Conservation (phyloP, 2,113 vertebrate genomes). For the Polyodon spathula region DNA sequence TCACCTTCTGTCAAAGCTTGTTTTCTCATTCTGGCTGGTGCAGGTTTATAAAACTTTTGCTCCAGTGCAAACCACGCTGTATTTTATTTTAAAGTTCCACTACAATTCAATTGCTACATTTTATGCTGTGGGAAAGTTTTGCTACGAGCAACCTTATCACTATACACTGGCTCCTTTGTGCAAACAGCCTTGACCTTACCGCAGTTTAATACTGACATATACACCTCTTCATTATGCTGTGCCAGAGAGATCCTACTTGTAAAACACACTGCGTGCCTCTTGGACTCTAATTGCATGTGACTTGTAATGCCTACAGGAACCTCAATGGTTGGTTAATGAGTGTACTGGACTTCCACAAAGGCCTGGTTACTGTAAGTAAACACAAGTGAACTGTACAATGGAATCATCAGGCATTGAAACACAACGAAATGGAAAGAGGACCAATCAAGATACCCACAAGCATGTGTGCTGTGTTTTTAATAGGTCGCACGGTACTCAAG, state of each 20-base stretch:
- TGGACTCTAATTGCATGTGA: slow-evolving; percentile 4
- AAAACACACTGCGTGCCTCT: background rate
- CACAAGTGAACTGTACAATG: slow-evolving; percentile 6
- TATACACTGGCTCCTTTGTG: slow-evolving; percentile 22
- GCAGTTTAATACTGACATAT: slow-evolving; percentile 12
- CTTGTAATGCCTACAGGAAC: slow-evolving; percentile 30
- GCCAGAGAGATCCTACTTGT: slow-evolving; percentile 13
- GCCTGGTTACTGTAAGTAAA: background rate
- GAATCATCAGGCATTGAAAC: slow-evolving; percentile 1
- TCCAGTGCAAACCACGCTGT: too few relatives aligned
- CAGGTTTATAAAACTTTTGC: too few relatives aligned
- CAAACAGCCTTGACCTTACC: slow-evolving; percentile 26
- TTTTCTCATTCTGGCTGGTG: too few relatives aligned
- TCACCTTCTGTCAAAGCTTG: too few relatives aligned
- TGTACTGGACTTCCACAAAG: slow-evolving; percentile 18
- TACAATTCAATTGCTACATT: background rate
- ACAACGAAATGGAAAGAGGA: slow-evolving; percentile 6
- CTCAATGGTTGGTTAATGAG: slow-evolving; percentile 10
- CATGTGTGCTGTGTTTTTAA: slow-evolving; percentile 22
- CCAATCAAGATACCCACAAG: slow-evolving; percentile 9
- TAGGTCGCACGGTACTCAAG: slow-evolving; percentile 28
- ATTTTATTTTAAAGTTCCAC: background rate
- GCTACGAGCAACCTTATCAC: slow-evolving; percentile 5
- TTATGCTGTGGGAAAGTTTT: slow-evolving; percentile 19
- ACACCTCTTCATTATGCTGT: slow-evolving; percentile 30